phyloP scores from a whole-genome alignment of 2,113 vertebrate species.

The Amphiprion percula region DNA sequence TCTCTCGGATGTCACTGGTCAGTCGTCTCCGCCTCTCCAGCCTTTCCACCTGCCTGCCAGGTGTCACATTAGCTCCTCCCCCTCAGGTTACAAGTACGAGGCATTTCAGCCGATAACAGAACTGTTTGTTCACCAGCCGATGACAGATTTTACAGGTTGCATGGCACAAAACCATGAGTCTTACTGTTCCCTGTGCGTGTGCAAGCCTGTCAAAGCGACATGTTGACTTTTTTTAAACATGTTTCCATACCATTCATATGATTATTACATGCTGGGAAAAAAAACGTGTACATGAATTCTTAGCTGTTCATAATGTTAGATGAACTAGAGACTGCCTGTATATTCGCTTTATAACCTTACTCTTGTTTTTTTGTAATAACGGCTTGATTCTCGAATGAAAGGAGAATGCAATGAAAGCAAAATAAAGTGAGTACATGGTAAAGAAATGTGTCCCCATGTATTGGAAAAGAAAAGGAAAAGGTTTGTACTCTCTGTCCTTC shows the following conservation, averaged over 20 bases:
- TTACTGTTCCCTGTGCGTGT: slow-evolving; percentile 51
- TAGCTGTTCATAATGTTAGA: slow-evolving; percentile 78
- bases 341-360: slow-evolving; percentile 69
- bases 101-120: slow-evolving; percentile 48
- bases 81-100: slow-evolving; percentile 63
- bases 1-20: slow-evolving; percentile 31
- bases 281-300: slow-evolving; percentile 74
- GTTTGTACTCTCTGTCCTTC: slow-evolving; percentile 74
- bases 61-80: slow-evolving; percentile 44
- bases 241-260: slow-evolving; percentile 46
- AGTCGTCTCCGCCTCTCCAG: slow-evolving; percentile 42
- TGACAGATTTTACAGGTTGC: slow-evolving; percentile 44
- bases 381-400: slow-evolving; percentile 54
- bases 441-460: slow-evolving; percentile 37
- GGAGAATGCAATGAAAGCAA: slow-evolving; percentile 69
- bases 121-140: slow-evolving; percentile 71
- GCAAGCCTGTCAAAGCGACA: slow-evolving; percentile 19
- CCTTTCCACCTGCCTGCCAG: slow-evolving; percentile 42
- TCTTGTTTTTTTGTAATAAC: slow-evolving; percentile 65
- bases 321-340: slow-evolving; percentile 81
- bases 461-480: slow-evolving; percentile 68
- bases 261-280: slow-evolving; percentile 68
- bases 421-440: slow-evolving; percentile 36
- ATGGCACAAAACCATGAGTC: slow-evolving; percentile 39
- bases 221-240: slow-evolving; percentile 33